Conservation (phyloP, 2,113 vertebrate genomes). For the Python bivittatus region DNA sequence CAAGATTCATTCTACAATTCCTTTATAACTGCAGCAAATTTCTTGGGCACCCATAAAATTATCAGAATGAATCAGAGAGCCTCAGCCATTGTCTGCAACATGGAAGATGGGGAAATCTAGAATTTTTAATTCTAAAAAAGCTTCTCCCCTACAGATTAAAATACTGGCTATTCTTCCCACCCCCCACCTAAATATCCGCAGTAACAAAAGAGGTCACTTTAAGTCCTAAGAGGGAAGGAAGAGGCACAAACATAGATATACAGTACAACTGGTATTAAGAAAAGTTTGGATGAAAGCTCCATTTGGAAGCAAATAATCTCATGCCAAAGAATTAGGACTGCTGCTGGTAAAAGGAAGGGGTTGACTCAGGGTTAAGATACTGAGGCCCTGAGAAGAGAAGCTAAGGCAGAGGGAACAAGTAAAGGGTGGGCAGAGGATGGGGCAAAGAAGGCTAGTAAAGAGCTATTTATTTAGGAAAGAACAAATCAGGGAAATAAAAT, state of each 20-base stretch:
- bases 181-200: background rate
- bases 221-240: background rate
- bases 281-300: background rate
- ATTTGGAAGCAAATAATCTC: background rate
- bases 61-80: background rate
- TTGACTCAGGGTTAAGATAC: background rate
- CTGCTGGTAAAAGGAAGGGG: background rate
- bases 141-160: background rate
- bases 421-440: background rate
- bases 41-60: no score
- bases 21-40: background rate
- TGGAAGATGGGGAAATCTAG: background rate
- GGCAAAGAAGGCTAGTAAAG: background rate
- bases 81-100: background rate
- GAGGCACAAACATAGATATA: background rate
- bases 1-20: background rate
- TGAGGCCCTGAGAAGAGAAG: background rate
- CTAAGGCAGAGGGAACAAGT: background rate
- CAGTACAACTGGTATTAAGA: background rate
- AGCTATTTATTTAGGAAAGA: background rate
- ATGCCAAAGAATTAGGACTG: background rate
- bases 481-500: background rate
- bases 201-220: background rate
- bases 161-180: background rate
- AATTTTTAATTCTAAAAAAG: background rate